Evolutionary conservation across 2,888 invertebrate species (phyloP), one percentile per base, ranked within the genome.

Genomic region (Esperia sulphurella): DNA sequence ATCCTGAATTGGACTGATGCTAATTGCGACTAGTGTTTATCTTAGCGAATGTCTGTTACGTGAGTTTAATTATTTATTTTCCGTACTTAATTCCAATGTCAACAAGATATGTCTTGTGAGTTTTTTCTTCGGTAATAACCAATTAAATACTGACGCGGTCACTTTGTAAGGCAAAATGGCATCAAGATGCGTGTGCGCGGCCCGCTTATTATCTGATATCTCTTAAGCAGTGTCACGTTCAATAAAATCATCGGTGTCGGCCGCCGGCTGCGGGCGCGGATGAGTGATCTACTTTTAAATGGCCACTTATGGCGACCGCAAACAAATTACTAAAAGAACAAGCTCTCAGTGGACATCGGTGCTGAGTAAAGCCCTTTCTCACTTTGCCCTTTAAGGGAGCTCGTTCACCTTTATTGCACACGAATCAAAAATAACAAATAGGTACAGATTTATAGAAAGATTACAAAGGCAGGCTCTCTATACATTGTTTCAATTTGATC

Each of bases 171-270:
- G 60, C 75, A 73, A 56, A 79, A 79, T 74, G 69, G 70, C 75
- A 79, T 72, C 76, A 63, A 74, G 78, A 79, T 80, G 68, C 72
- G 67, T 68, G 75, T 74, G 65, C 62, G 71, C 70, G 71, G 71
- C 71, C 57, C 68, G 55, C 71, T 75, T 75, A 75, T 71, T 72
- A 81, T 82, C 81, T 74, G 77, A 77, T 76, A 75, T 77, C 72
- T 79, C 77, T 72, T 74, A 74, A 83, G 79, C 72, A 75, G 79
- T 79, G 84, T 83, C 85, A 79, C 72, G 74, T 79, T 71, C 67
- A 65, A 80, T 81, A 71, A 82, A 79, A 79, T 75, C 75, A 71
- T 71, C 64, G 66, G 66, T 59, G 71, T 68, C 67, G 63, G 64
- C 61, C 54, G 54, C 55, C 54, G 57, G 63, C 35, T 9, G 60